Percentiles rank a stretch among this genome's conserved stretches.
Conservation (phyloP, 2,888 invertebrate species). For the Drosophila anomelani region DNA sequence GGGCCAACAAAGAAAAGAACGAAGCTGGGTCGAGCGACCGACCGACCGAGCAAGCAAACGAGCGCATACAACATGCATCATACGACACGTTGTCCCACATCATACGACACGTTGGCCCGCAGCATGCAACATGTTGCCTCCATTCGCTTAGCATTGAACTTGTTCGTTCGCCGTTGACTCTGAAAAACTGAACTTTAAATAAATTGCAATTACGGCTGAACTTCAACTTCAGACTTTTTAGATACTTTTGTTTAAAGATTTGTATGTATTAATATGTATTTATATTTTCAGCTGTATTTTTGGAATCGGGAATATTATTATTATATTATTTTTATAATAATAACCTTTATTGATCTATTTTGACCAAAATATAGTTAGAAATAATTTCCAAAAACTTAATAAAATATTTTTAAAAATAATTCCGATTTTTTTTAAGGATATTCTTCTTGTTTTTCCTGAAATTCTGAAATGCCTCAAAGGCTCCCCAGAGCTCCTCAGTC, state of each 20-base stretch:
- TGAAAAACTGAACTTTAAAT: conserved; percentile 17
- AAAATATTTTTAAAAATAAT: neutral
- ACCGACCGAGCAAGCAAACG: conserved; percentile 25
- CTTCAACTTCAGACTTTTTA: conserved; percentile 2
- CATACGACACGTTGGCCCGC: conserved; percentile 30
- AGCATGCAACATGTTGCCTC: conserved; percentile 22
- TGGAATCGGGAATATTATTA: neutral
- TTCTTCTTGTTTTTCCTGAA: neutral
- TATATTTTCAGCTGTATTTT: neutral
- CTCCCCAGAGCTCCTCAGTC: conserved; percentile 10
- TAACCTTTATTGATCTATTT: too few species aligned
- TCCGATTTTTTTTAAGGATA: too few species aligned
- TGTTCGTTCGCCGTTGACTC: conserved; percentile 42
- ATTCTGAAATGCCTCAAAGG: conserved; percentile 18
- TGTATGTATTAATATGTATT: neutral
- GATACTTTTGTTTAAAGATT: neutral
- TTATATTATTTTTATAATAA: neutral
- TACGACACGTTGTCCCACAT: conserved; percentile 26
- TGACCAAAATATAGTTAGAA: too few species aligned
- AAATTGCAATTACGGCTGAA: conserved; percentile 17
- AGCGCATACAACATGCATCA: conserved; percentile 31
- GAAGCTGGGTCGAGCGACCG: conserved; percentile 70
- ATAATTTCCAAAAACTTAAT: too few species aligned
- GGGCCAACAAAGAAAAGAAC: conserved; percentile 66
- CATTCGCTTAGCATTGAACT: conserved; percentile 37